A percentile compares a stretch with the other conserved stretches of the same genome.
Evolutionary conservation across 2,113 vertebrate species (phyloP).

Genomic region (Caranx melampygus): DNA sequence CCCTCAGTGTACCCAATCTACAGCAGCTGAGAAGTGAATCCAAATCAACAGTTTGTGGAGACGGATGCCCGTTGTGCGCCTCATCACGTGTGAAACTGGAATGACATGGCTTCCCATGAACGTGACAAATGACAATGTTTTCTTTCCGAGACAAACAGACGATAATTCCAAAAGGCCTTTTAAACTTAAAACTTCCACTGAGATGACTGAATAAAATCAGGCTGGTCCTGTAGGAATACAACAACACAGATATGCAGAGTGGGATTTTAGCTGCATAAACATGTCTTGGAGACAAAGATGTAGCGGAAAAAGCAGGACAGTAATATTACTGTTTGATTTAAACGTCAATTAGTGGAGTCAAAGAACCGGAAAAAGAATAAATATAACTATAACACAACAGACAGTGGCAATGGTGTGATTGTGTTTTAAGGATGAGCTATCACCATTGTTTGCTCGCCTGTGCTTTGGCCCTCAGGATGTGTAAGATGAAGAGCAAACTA

Average conservation of each 20-base stretch:
- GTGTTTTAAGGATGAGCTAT: background rate
- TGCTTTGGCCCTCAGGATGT: constrained; percentile 13
- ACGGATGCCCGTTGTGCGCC: constrained; percentile 28
- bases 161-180: background rate
- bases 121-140: constrained; percentile 18
- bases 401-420: background rate
- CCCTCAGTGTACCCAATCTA: constrained; percentile 49
- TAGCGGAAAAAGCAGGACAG: background rate
- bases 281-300: background rate
- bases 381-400: constrained; percentile 4
- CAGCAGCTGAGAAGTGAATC: constrained; percentile 48
- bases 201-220: background rate
- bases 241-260: constrained; percentile 6
- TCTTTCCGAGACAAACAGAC: background rate
- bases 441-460: background rate
- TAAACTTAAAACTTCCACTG: constrained; percentile 8
- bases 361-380: background rate
- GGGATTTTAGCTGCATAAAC: background rate
- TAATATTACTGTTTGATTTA: background rate
- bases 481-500: constrained; percentile 4
- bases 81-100: constrained; percentile 38
- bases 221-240: background rate
- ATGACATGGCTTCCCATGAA: background rate
- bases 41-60: constrained; percentile 56
- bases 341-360: background rate